Conservation (phyloP, 1,140 invertebrate species). For the Trichoplusia ni region DNA sequence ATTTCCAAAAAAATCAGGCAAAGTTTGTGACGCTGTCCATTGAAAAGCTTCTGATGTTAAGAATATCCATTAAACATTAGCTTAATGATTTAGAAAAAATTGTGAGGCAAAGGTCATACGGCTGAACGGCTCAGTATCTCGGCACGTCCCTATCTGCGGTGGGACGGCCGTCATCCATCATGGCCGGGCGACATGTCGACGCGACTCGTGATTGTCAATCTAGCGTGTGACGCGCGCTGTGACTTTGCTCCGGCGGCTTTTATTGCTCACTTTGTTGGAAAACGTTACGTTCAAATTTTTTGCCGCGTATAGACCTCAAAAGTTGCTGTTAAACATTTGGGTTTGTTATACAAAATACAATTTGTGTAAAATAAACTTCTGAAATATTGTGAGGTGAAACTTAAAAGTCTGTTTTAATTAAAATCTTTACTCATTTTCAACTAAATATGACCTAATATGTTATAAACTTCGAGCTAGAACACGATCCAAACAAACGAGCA, state of each 20-base stretch:
- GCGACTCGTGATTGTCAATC: constrained; percentile 45
- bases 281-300: constrained; percentile 32
- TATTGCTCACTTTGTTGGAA: constrained; percentile 43
- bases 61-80: not conserved
- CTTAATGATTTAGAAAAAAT: not conserved
- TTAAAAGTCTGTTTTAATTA: too few species aligned
- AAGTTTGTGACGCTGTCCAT: too few species aligned
- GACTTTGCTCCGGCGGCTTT: constrained; percentile 38
- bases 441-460: too few species aligned
- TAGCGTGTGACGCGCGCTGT: constrained; percentile 36
- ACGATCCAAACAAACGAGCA: too few species aligned
- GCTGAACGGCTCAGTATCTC: constrained; percentile 11
- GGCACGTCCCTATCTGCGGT: constrained; percentile 19
- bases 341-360: too few species aligned
- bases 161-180: constrained; percentile 43
- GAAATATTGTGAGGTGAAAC: too few species aligned
- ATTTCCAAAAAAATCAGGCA: too few species aligned
- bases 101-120: not conserved
- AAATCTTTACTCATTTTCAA: too few species aligned
- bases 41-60: too few species aligned
- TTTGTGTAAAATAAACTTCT: too few species aligned
- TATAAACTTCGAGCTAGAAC: too few species aligned
- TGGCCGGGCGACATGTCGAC: constrained; percentile 31
- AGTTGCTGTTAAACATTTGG: constrained; percentile 10
- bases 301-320: constrained; percentile 10